Evolutionary conservation across 2,888 invertebrate genomes (phyloP).

Genomic region (Acrobasis suavella): DNA sequence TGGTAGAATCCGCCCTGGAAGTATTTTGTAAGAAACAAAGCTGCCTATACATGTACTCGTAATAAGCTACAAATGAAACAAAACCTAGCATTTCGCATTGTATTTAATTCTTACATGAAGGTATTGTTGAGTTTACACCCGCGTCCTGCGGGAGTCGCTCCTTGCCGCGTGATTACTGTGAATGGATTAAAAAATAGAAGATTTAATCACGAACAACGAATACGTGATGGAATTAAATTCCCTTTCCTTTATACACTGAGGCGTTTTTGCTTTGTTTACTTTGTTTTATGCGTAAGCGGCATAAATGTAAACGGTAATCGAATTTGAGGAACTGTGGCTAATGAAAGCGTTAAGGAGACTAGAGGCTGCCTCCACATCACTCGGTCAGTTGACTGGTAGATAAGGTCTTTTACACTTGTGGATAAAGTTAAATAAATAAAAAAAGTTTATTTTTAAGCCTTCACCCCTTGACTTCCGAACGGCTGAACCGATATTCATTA

Average conservation of each 20-base stretch:
- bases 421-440: no score
- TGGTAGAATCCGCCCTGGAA: no score
- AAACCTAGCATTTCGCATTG: neutral
- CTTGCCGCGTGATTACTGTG: slow-evolving; percentile 33
- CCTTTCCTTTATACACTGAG: slow-evolving; percentile 5
- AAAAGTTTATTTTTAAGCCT: no score
- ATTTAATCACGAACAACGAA: slow-evolving; percentile 19
- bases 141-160: slow-evolving; percentile 12
- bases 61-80: neutral
- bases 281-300: neutral
- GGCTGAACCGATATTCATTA: no score
- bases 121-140: neutral
- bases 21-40: neutral
- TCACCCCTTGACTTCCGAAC: no score
- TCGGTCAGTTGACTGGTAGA: no score
- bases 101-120: neutral
- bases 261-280: slow-evolving; percentile 2
- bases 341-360: no score
- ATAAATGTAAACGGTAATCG: no score
- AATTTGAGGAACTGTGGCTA: no score
- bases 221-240: slow-evolving; percentile 17
- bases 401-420: no score
- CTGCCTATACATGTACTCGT: neutral
- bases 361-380: no score
- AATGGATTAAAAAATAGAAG: slow-evolving; percentile 35